Percentiles rank a stretch among this genome's conserved stretches.
phyloP scores from a whole-genome alignment of 64 coral and sea anemone genomes.

The Orbicella faveolata region DNA sequence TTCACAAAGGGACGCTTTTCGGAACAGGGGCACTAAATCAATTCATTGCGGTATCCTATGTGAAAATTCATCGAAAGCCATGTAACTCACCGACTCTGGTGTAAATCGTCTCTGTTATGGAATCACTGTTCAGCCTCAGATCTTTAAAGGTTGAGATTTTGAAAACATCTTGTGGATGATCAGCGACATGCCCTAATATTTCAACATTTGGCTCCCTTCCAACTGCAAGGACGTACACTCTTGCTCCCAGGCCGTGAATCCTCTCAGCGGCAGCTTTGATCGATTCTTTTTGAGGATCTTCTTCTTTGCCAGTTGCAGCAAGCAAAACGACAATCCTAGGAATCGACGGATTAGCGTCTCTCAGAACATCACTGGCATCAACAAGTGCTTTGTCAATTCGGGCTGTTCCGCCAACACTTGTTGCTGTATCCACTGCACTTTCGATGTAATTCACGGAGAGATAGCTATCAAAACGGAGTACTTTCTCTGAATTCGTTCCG shows the following conservation, averaged over 20 bases:
- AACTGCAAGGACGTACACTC: slow-evolving; percentile 54
- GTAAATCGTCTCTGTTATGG: not conserved
- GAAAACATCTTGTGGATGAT: slow-evolving; percentile 4
- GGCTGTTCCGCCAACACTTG: slow-evolving; percentile 1
- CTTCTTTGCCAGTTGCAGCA: not conserved
- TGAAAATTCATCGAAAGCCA: not conserved
- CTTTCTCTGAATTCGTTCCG: slow-evolving; percentile 10
- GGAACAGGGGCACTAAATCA: no score
- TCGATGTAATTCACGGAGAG: not conserved
- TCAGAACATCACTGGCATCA: slow-evolving; percentile 21
- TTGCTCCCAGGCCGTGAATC: slow-evolving; percentile 48
- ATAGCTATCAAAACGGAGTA: slow-evolving; percentile 16
- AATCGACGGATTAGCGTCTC: slow-evolving; percentile 14
- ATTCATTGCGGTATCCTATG: no score
- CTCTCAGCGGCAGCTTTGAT: slow-evolving; percentile 31
- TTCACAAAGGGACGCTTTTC: no score
- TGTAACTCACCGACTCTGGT: not conserved
- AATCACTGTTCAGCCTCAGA: not conserved
- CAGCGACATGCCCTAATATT: not conserved
- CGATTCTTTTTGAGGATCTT: slow-evolving; percentile 23
- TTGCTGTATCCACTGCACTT: slow-evolving; percentile 6
- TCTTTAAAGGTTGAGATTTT: slow-evolving; percentile 19
- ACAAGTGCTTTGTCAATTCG: slow-evolving; percentile 64
- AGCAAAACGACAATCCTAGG: slow-evolving; percentile 46
- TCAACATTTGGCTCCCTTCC: not conserved